Conservation (phyloP, 2,888 invertebrate species). For the Mesoligia furuncula region DNA sequence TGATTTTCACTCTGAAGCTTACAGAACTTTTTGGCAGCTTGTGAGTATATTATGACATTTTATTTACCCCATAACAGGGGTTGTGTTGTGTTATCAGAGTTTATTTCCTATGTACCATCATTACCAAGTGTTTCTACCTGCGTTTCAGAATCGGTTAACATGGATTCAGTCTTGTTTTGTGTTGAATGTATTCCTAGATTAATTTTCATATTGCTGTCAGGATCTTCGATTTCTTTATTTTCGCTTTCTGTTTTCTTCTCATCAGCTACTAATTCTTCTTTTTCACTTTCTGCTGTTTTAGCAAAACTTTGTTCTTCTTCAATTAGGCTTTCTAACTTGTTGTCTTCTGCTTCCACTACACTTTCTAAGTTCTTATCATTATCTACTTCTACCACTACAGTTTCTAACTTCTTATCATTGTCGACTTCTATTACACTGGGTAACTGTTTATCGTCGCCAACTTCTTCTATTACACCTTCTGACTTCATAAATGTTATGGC, state of each 20-base stretch:
- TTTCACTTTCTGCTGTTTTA: background rate
- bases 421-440: background rate
- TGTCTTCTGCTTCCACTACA: background rate
- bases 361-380: background rate
- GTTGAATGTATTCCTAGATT: slow-evolving; percentile 75
- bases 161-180: slow-evolving; percentile 45
- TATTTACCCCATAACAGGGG: background rate
- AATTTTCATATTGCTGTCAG: slow-evolving; percentile 69
- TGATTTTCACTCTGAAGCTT: background rate
- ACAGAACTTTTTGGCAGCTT: background rate
- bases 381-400: background rate
- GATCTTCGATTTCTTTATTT: background rate
- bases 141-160: slow-evolving; percentile 10
- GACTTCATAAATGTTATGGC: background rate
- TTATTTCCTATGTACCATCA: slow-evolving; percentile 34
- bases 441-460: background rate
- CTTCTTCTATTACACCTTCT: background rate
- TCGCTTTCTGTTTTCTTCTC: background rate
- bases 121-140: slow-evolving; percentile 29
- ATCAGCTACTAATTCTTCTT: background rate
- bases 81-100: background rate
- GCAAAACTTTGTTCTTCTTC: background rate
- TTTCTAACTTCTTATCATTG: background rate
- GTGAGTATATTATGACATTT: background rate
- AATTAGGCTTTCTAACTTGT: background rate